Evolutionary conservation across 2,797 vertebrate species (phyloP), one percentile per base, ranked within the genome.

Genomic region (Sebastes matsubarae): DNA sequence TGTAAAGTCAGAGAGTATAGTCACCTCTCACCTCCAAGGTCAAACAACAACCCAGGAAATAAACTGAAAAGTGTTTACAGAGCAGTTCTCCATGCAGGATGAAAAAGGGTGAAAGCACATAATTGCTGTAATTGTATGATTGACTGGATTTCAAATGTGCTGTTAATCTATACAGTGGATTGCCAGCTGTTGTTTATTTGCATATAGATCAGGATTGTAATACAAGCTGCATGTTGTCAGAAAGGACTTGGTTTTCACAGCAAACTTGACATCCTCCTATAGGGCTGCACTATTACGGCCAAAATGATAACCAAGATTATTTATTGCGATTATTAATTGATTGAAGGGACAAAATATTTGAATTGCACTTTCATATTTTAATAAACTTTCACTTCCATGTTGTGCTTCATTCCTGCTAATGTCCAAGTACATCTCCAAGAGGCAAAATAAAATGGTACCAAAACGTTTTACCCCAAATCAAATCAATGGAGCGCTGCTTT

Each of bases 21-120:
- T 36, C n/a, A 25, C 25, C 13, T 85, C 5, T 73, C 57, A 70
- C 85, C 84, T 81, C 77, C 88, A 93, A 92, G 90, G 89, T 90
- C 89, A 89, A 36, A 52, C 8, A 38, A 5, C 38, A 76, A 76
- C 10, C 27, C 46, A 68, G 8, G 60, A 60, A 72, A 80, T 16
- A 54, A 81, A 30, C 3, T 13, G 8, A 34, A 58, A 58, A 54
- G 25, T 68, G 38, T 72, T 24, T 63, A 32, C 36, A 30, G 34
- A 76, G 32, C 24, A 75, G 25, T 52, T 50, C 16, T 54, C 22
- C 7, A 38, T 38, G 36, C 36, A 16, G 57, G 27, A 27, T 1
- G 1, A 30, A 42, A 52, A 60, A 58, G 2, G 9, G 32, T 7
- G 16, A 65, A 24, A 30, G 32, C n/a, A 25, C n/a, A 38, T 54